Percentiles rank a stretch among this genome's conserved stretches.
Conservation (phyloP, 1,140 invertebrate species). For the Cydia fagiglandana region DNA sequence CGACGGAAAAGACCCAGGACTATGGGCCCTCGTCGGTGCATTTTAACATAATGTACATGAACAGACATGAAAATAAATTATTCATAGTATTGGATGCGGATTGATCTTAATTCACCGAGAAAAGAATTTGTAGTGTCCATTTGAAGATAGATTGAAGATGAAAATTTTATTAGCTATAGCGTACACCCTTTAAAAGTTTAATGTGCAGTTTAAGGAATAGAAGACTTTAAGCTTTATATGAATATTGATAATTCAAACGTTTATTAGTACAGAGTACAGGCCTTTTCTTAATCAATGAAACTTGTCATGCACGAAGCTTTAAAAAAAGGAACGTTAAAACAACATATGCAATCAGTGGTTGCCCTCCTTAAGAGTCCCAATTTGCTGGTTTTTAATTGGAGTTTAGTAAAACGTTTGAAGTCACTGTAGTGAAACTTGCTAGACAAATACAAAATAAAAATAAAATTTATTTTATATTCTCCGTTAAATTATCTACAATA, state of each 20-base stretch:
- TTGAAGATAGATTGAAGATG: slow-evolving; percentile 52
- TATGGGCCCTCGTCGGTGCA: slow-evolving; percentile 11
- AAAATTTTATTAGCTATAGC: slow-evolving; percentile 47
- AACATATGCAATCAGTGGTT: too few species aligned
- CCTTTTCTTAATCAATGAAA: too few species aligned
- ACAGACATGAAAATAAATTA: slow-evolving; percentile 42
- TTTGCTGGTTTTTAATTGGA: too few species aligned
- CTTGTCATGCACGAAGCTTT: too few species aligned
- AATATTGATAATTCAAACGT: not conserved
- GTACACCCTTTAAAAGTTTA: slow-evolving; percentile 23
- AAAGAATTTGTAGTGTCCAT: slow-evolving; percentile 57
- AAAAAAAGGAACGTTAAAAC: too few species aligned
- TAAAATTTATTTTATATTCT: too few species aligned
- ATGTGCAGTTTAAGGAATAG: not conserved
- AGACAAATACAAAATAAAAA: too few species aligned
- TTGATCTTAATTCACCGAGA: slow-evolving; percentile 46
- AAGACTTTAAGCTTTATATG: not conserved
- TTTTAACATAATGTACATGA: slow-evolving; percentile 31
- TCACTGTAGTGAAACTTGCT: too few species aligned
- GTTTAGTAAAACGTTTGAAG: too few species aligned
- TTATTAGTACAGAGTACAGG: too few species aligned
- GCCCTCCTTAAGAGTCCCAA: too few species aligned
- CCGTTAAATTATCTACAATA: too few species aligned
- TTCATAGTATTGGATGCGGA: slow-evolving; percentile 44
- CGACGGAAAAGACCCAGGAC: not conserved